These are phyloP conservation scores for Psittacara wagleri DNA, from an alignment of 2,113 vertebrate species.

Conservation along the genomic window DNA sequence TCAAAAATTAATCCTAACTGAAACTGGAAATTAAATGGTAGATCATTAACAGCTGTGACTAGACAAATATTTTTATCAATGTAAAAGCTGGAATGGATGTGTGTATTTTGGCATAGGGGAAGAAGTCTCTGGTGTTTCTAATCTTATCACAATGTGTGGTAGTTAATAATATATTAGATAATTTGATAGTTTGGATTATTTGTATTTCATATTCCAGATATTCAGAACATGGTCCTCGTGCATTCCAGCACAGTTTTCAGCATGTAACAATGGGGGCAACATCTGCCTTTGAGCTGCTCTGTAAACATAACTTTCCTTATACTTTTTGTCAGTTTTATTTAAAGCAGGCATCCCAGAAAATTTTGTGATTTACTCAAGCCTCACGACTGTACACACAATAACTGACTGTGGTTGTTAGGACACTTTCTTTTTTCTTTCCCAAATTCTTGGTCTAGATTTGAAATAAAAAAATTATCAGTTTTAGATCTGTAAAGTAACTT, in stretches of 20 bases:
- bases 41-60: background rate
- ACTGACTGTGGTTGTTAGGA: background rate
- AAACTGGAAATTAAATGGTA: background rate
- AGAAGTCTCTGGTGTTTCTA: background rate
- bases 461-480: background rate
- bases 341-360: background rate
- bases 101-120: background rate
- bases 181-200: background rate
- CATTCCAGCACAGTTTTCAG: background rate
- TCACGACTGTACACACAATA: background rate
- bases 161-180: background rate
- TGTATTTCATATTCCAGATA: background rate
- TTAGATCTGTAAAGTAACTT: background rate
- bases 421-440: background rate
- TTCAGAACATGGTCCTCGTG: background rate
- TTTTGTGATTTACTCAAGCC: background rate
- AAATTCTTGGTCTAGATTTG: background rate
- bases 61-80: background rate
- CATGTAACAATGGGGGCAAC: background rate
- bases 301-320: background rate
- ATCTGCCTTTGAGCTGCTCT: background rate
- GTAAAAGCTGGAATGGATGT: background rate
- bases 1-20: background rate
- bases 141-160: background rate
- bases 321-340: conserved; percentile 4